These are phyloP conservation scores for Paramormyrops kingsleyae DNA, from an alignment of 2,113 vertebrate species.

Conservation along the genomic window DNA sequence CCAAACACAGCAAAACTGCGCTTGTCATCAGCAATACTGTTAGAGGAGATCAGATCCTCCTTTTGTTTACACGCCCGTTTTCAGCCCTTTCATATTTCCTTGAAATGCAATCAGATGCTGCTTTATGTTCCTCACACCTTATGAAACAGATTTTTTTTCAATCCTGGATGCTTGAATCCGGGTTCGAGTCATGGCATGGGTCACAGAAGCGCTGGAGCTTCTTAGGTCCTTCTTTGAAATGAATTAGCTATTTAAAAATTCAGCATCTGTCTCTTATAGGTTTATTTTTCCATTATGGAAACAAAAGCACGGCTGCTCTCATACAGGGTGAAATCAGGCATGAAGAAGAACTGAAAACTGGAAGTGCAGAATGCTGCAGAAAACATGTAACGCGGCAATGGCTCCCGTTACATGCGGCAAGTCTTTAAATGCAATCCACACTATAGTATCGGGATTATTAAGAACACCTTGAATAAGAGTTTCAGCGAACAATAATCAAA, in stretches of 20 bases:
- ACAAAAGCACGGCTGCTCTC: background rate
- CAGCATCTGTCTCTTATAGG: background rate
- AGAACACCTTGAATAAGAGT: background rate
- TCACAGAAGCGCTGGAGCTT: background rate
- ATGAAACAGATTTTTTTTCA: background rate
- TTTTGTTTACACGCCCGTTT: constrained; percentile 13
- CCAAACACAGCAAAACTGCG: constrained; percentile 9
- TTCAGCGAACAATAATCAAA: background rate
- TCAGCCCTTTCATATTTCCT: constrained; percentile 9
- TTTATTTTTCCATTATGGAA: background rate
- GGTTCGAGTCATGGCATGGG: background rate
- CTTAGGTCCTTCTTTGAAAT: background rate
- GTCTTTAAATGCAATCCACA: background rate
- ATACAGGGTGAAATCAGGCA: background rate
- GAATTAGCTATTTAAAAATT: background rate
- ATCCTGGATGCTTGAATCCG: background rate
- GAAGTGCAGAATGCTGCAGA: background rate
- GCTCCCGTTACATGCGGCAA: background rate
- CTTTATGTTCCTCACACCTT: constrained; percentile 1
- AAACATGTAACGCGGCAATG: background rate
- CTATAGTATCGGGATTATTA: background rate
- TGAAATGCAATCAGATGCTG: background rate
- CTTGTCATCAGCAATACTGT: background rate
- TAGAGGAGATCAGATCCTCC: background rate
- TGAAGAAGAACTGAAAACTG: background rate